Evolutionary conservation across 1,140 invertebrate genomes (phyloP).

Genomic region (Laupala kohalensis): DNA sequence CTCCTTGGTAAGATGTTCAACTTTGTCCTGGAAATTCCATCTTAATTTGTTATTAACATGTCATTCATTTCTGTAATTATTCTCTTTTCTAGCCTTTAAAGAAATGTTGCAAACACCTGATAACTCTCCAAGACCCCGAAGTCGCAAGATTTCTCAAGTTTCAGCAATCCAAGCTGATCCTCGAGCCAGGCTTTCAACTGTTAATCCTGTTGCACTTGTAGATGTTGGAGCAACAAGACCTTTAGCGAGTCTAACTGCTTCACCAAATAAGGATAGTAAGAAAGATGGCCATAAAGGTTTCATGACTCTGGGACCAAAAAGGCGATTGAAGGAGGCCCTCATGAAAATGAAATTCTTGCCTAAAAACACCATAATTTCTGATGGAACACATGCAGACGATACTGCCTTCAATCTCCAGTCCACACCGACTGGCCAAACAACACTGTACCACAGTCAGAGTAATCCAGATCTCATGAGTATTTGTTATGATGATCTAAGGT

Average conservation of each 20-base stretch:
- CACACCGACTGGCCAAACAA: constrained; percentile 7
- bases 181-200: constrained; percentile 23
- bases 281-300: constrained; percentile 61
- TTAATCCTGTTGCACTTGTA: constrained; percentile 15
- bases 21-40: neutral
- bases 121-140: constrained; percentile 58
- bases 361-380: constrained; percentile 63
- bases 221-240: constrained; percentile 23
- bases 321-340: constrained; percentile 71
- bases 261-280: constrained; percentile 30
- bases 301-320: constrained; percentile 76
- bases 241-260: constrained; percentile 23
- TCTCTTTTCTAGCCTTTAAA: constrained; percentile 41
- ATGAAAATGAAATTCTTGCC: constrained; percentile 85
- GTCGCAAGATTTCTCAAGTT: constrained; percentile 40
- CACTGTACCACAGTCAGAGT: constrained; percentile 71
- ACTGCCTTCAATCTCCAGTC: constrained; percentile 16
- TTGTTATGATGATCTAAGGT: constrained; percentile 58
- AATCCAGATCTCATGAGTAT: constrained; percentile 80
- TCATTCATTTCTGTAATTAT: neutral
- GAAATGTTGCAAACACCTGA: constrained; percentile 80
- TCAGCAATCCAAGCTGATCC: constrained; percentile 48
- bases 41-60: neutral
- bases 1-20: constrained; percentile 44
- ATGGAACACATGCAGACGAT: constrained; percentile 19